Conservation (phyloP, 2,888 invertebrate genomes). For the Chloromyia formosa region DNA sequence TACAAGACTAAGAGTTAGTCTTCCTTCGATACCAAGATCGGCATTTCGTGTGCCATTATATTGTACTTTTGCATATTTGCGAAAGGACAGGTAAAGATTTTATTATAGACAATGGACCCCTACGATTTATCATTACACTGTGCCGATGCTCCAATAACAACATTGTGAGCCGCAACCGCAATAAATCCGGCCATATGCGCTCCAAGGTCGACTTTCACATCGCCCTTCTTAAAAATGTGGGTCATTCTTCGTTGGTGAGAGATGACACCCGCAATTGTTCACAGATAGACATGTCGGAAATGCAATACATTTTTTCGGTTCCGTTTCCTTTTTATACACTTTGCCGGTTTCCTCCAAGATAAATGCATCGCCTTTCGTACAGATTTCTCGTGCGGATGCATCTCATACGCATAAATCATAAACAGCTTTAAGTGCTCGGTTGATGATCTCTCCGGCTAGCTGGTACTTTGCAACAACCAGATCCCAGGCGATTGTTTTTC, state of each 20-base stretch:
- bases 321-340: conserved; percentile 97
- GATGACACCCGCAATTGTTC: conserved; percentile 99
- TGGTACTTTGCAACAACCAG: no score
- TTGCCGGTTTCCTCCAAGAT: conserved; percentile 91
- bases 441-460: no score
- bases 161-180: conserved; percentile 96
- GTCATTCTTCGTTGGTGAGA: conserved; percentile 95
- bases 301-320: conserved; percentile 96
- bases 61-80: no score
- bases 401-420: conserved; percentile 87
- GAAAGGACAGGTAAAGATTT: no score
- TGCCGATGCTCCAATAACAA: conserved; percentile 82
- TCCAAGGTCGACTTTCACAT: conserved; percentile 97
- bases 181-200: conserved; percentile 99
- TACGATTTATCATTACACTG: conserved; percentile 83
- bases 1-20: no score
- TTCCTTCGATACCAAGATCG: no score
- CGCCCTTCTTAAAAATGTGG: conserved; percentile 85
- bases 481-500: no score
- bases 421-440: conserved; percentile 86
- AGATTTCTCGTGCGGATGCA: conserved; percentile 89
- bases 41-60: no score
- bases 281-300: conserved; percentile 99
- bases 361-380: conserved; percentile 89
- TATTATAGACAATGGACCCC: no score